Percentiles rank a stretch among this genome's conserved stretches.
Evolutionary conservation across 1,140 invertebrate genomes (phyloP).

Genomic region (Drosophila lacteicornis): DNA sequence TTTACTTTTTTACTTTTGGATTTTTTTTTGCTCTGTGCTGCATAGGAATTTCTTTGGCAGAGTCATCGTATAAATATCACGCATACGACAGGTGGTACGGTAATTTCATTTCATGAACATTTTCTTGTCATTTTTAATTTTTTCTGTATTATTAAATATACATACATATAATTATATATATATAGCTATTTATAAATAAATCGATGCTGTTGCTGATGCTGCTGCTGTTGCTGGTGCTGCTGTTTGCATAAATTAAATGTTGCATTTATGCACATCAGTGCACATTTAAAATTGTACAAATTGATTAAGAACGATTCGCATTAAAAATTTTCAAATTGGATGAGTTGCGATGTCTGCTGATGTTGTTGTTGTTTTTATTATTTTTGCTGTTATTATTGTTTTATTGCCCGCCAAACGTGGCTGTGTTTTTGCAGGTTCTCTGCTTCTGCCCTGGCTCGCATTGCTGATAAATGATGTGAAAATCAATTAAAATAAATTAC

Average conservation of each 20-base stretch:
- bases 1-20: no score
- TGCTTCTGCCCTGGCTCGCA: conserved; percentile 13
- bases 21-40: neutral
- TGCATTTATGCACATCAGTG: conserved; percentile 75
- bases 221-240: conserved; percentile 22
- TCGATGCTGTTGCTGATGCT: conserved; percentile 47
- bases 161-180: conserved; percentile 1
- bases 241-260: conserved; percentile 74
- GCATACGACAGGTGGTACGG: conserved; percentile 35
- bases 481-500: conserved; percentile 78
- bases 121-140: conserved; percentile 31
- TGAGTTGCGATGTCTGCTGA: conserved; percentile 21
- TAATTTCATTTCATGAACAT: conserved; percentile 21
- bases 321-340: conserved; percentile 66
- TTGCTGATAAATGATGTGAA: conserved; percentile 73
- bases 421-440: conserved; percentile 4
- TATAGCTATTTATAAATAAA: conserved; percentile 32
- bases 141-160: neutral
- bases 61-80: conserved; percentile 19
- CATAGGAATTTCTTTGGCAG: neutral
- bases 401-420: neutral
- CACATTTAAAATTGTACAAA: conserved; percentile 72
- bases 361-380: neutral
- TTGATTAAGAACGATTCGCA: conserved; percentile 66
- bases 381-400: conserved; percentile 15